Evolutionary conservation across 64 coral and sea anemone genomes (phyloP).

Genomic region (Pachyseris speciosa): DNA sequence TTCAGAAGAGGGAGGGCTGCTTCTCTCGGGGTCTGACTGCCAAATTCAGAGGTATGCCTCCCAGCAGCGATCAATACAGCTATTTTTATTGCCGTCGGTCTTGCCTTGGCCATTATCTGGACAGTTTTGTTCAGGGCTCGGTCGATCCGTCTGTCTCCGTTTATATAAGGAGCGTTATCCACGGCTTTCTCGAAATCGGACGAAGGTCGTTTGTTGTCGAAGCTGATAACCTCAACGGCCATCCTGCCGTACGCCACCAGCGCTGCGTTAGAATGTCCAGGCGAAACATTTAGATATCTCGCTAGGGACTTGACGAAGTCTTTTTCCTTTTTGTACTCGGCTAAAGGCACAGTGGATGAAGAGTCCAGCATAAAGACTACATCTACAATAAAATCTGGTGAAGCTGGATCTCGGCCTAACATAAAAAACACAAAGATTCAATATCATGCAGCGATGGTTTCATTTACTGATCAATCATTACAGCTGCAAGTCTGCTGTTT

Average conservation of each 20-base stretch:
- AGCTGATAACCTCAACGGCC: constrained; percentile 11
- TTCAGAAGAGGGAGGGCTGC: constrained; percentile 14
- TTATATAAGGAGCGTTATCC: constrained; percentile 28
- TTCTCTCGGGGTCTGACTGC: background rate
- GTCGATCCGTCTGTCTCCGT: constrained; percentile 45
- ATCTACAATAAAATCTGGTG: background rate
- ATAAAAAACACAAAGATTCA: background rate
- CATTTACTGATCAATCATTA: too few species aligned
- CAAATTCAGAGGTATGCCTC: background rate
- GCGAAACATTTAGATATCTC: constrained; percentile 13
- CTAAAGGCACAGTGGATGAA: background rate
- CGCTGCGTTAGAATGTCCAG: constrained; percentile 24
- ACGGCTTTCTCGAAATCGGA: constrained; percentile 30
- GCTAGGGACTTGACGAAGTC: constrained; percentile 44
- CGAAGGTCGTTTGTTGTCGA: background rate
- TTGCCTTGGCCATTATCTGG: constrained; percentile 4
- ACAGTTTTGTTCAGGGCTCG: constrained; percentile 6
- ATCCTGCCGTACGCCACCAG: constrained; percentile 13
- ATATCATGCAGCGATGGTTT: too few species aligned
- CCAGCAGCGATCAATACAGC: constrained; percentile 48
- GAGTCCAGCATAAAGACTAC: constrained; percentile 48
- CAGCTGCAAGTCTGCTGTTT: too few species aligned
- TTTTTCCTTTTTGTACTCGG: constrained; percentile 28
- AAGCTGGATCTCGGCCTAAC: background rate
- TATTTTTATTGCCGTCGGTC: constrained; percentile 27